These are phyloP conservation scores for Blastomussa wellsi DNA, from an alignment of 92 coral and sea anemone species.

Conservation along the genomic window DNA sequence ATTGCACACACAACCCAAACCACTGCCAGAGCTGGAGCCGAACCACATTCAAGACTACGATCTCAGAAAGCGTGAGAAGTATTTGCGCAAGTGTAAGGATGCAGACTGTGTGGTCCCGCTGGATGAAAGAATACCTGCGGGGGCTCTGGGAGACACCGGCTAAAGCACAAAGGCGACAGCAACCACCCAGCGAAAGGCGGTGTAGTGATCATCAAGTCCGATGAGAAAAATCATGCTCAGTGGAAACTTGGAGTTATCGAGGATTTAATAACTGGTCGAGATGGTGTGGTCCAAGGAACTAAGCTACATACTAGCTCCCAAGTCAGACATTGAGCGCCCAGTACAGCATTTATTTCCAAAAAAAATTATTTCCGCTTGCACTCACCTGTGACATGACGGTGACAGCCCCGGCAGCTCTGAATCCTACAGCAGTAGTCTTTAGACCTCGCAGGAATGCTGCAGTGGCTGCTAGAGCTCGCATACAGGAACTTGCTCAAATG, in stretches of 20 bases:
- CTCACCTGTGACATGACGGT: constrained; percentile 31
- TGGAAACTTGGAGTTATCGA: constrained; percentile 33
- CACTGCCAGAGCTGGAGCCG: constrained; percentile 13
- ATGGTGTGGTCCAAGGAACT: constrained; percentile 44
- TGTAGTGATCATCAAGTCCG: constrained; percentile 42
- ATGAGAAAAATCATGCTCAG: constrained; percentile 33
- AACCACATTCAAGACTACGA: constrained; percentile 17
- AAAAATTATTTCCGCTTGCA: constrained; percentile 35
- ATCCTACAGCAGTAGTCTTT: constrained; percentile 10
- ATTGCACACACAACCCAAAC: neutral
- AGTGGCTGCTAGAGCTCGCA: constrained; percentile 7
- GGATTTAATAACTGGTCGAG: constrained; percentile 22
- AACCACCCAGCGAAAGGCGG: constrained; percentile 16
- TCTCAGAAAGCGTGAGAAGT: constrained; percentile 23
- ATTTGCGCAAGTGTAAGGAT: constrained; percentile 29
- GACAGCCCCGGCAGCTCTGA: constrained; percentile 28
- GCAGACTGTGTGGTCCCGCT: constrained; percentile 34
- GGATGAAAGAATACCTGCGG: constrained; percentile 27
- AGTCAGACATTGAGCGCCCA: constrained; percentile 35
- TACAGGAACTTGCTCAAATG: constrained; percentile 14
- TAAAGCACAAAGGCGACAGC: constrained; percentile 19
- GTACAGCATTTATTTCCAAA: constrained; percentile 25
- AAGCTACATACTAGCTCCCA: constrained; percentile 35
- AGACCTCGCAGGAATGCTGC: constrained; percentile 20
- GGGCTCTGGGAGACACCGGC: constrained; percentile 33